phyloP scores from a whole-genome alignment of 2,888 invertebrate genomes.

The Lycaena phlaeas region DNA sequence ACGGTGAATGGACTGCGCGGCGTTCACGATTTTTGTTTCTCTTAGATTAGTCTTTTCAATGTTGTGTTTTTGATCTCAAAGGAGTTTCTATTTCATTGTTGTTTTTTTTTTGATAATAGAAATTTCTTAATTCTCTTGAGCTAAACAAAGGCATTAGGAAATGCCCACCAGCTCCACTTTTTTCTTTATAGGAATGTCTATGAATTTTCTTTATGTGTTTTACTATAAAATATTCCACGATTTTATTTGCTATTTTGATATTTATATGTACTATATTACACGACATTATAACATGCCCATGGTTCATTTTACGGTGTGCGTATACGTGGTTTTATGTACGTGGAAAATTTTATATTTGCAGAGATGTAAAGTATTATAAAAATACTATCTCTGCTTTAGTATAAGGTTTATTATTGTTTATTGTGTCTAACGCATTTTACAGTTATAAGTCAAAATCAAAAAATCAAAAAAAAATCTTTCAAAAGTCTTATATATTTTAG shows the following conservation, averaged over 20 bases:
- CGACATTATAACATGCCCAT: no score
- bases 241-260: no score
- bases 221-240: slow-evolving; percentile 31
- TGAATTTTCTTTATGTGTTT: slow-evolving; percentile 21
- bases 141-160: slow-evolving; percentile 30
- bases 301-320: no score
- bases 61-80: slow-evolving; percentile 25
- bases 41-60: slow-evolving; percentile 37
- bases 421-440: slow-evolving; percentile 7
- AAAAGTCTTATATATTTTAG: background rate
- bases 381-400: slow-evolving; percentile 45
- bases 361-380: slow-evolving; percentile 54
- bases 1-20: slow-evolving; percentile 46
- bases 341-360: slow-evolving; percentile 32
- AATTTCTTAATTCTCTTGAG: slow-evolving; percentile 19
- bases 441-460: slow-evolving; percentile 8
- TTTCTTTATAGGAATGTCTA: slow-evolving; percentile 21
- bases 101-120: background rate
- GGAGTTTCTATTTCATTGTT: slow-evolving; percentile 3
- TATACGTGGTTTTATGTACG: slow-evolving; percentile 6
- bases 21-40: slow-evolving; percentile 33
- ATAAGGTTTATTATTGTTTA: slow-evolving; percentile 22
- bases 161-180: slow-evolving; percentile 22
- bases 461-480: no score
- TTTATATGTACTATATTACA: no score